These are phyloP conservation scores for Amazona finschi DNA, from an alignment of 2,797 vertebrate genomes.

Conservation along the genomic window DNA sequence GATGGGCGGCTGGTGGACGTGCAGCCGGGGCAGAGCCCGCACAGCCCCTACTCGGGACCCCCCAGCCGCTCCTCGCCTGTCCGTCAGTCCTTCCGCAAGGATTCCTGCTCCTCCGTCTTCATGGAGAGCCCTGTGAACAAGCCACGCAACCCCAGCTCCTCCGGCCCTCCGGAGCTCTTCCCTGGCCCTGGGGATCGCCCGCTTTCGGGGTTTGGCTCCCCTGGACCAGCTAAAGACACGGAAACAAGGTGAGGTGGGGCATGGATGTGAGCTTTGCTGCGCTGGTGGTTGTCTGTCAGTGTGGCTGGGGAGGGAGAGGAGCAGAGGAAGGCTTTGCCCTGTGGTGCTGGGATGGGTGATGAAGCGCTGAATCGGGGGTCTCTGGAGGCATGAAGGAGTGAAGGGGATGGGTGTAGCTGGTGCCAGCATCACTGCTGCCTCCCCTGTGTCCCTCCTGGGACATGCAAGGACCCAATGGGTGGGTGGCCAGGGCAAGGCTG, in stretches of 20 bases:
- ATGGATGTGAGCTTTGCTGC: accelerated
- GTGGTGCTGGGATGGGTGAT: accelerated
- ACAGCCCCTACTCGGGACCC: slow-evolving; percentile 88
- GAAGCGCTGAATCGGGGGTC: accelerated
- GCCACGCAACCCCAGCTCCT: slow-evolving; percentile 80
- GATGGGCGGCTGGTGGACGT: slow-evolving; percentile 79
- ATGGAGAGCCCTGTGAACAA: slow-evolving; percentile 85
- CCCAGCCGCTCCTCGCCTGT: slow-evolving; percentile 91
- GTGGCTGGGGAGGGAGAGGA: not conserved
- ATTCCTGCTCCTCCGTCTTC: slow-evolving; percentile 93
- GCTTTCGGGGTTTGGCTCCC: slow-evolving; percentile 82
- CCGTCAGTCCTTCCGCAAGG: slow-evolving; percentile 93
- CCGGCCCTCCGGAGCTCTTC: slow-evolving; percentile 86
- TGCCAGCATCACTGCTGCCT: not conserved
- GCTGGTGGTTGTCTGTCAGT: accelerated
- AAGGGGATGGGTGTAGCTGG: not conserved
- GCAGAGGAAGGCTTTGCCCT: accelerated
- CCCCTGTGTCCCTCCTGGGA: not conserved
- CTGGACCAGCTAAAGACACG: slow-evolving; percentile 83
- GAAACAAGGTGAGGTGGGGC: slow-evolving; percentile 84
- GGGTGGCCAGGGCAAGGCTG: accelerated
- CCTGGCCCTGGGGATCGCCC: slow-evolving; percentile 83
- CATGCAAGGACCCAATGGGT: accelerated
- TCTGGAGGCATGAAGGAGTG: not conserved
- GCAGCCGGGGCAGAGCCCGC: slow-evolving; percentile 79